Conservation (phyloP, 1,140 invertebrate genomes). For the Leucophenga varia region DNA sequence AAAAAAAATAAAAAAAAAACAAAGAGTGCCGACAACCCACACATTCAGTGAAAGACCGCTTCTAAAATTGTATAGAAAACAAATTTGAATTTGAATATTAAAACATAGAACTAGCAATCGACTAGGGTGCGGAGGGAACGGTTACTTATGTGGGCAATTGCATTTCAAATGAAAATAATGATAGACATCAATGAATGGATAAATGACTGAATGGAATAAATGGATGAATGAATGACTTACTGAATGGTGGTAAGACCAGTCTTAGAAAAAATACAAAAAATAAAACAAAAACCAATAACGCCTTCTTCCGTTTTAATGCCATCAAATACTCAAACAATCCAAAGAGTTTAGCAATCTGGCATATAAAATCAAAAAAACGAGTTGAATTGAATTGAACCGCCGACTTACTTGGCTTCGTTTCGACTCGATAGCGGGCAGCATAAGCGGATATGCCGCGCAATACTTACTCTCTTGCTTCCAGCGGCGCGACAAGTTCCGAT, state of each 20-base stretch:
- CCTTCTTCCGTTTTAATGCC: conserved; percentile 45
- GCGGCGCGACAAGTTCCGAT: conserved; percentile 4
- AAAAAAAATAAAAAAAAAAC: conserved; percentile 35
- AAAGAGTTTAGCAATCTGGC: no score
- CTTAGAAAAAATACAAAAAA: no score
- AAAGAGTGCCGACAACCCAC: conserved; percentile 36
- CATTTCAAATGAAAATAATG: not conserved
- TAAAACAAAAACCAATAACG: conserved; percentile 19
- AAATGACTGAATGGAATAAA: no score
- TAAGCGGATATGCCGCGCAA: conserved; percentile 27
- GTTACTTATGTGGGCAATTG: conserved; percentile 4
- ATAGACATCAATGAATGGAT: no score
- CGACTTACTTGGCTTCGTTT: conserved; percentile 32
- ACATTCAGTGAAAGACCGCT: conserved; percentile 16
- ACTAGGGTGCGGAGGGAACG: conserved; percentile 5
- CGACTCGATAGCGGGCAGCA: no score
- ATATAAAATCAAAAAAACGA: conserved; percentile 11
- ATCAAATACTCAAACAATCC: not conserved
- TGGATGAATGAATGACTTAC: no score
- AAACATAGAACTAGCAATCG: conserved; percentile 30
- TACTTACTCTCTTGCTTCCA: no score
- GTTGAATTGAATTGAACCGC: conserved; percentile 23
- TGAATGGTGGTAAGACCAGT: no score
- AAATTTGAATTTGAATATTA: conserved; percentile 7
- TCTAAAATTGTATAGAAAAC: conserved; percentile 1